Conservation (phyloP, 2,888 invertebrate genomes). For the Cephus sareptanus region DNA sequence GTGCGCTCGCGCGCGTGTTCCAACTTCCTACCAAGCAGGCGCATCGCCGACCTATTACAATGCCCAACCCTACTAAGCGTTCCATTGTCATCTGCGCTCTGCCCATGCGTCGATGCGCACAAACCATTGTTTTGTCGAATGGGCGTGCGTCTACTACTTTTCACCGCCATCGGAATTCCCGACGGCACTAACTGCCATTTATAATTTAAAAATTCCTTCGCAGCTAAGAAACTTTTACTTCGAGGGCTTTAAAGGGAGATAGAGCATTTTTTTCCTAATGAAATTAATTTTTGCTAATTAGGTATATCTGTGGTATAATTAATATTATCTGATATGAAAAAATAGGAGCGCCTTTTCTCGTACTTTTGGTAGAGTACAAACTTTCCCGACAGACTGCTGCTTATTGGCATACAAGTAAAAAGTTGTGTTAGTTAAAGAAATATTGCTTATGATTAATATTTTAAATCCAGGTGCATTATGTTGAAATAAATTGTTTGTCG, state of each 20-base stretch:
- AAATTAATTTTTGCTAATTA: background rate
- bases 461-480: too few relatives aligned
- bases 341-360: background rate
- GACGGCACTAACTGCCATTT: background rate
- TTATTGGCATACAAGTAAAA: too few relatives aligned
- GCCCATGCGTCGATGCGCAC: conserved; percentile 65
- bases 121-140: conserved; percentile 59
- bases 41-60: conserved; percentile 63
- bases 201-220: background rate
- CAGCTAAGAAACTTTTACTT: background rate
- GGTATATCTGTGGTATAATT: background rate
- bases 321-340: background rate
- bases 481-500: background rate
- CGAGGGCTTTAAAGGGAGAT: background rate
- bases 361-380: background rate
- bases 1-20: conserved; percentile 31
- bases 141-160: conserved; percentile 46
- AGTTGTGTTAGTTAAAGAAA: too few relatives aligned
- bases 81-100: conserved; percentile 61
- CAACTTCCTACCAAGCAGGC: conserved; percentile 62
- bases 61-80: conserved; percentile 58
- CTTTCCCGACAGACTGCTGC: background rate
- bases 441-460: too few relatives aligned
- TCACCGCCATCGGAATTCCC: conserved; percentile 32
- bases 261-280: too few relatives aligned